These are phyloP conservation scores for Clarias gariepinus DNA, from an alignment of 2,113 vertebrate species.

Conservation along the genomic window DNA sequence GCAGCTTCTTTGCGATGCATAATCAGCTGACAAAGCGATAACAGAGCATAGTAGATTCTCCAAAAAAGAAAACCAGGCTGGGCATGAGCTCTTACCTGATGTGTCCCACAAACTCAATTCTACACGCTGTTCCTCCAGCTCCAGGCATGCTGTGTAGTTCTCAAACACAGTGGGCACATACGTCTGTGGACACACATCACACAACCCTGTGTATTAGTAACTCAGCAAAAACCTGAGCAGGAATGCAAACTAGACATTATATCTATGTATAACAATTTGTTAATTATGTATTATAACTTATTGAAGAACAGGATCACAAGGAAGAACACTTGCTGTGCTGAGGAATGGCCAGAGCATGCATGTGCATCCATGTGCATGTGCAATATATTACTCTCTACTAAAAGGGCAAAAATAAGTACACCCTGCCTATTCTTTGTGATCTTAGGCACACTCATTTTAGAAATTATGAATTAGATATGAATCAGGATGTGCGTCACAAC, in stretches of 20 bases:
- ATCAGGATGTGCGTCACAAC: neutral
- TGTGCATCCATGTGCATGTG: neutral
- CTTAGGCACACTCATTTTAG: neutral
- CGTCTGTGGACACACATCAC: constrained; percentile 73
- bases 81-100: constrained; percentile 78
- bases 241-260: neutral
- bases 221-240: neutral
- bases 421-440: neutral
- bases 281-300: no score
- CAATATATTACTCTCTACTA: neutral
- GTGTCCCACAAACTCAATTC: constrained; percentile 97
- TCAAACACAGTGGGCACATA: constrained; percentile 97
- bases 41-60: neutral
- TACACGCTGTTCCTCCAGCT: constrained; percentile 91
- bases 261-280: neutral
- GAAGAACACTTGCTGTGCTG: neutral
- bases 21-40: neutral
- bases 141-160: constrained; percentile 95
- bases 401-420: constrained; percentile 4
- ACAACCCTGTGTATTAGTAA: constrained; percentile 8
- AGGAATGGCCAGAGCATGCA: neutral
- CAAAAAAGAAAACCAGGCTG: neutral
- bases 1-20: neutral
- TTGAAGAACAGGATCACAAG: neutral
- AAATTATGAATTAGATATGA: neutral